Evolutionary conservation across 2,797 vertebrate species (phyloP).

Genomic region (Taenioides sp.): DNA sequence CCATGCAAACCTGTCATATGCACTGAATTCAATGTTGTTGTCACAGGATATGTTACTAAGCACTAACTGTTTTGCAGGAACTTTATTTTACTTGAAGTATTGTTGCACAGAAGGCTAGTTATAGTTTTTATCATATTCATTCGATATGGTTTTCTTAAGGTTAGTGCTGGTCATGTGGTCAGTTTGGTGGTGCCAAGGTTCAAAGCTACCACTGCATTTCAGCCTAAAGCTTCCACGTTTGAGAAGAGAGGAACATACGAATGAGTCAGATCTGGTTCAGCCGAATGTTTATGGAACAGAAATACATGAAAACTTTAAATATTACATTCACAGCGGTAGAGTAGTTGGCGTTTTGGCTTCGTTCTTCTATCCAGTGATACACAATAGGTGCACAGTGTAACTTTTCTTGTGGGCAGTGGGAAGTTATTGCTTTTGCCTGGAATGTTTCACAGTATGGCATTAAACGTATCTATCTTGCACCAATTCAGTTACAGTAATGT

Average conservation of each 20-base stretch:
- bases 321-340: too few relatives aligned
- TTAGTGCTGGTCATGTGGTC: slow-evolving; percentile 59
- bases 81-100: slow-evolving; percentile 77
- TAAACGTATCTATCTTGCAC: too few relatives aligned
- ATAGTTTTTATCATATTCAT: slow-evolving; percentile 53
- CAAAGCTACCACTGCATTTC: slow-evolving; percentile 49
- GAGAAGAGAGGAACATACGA: neutral
- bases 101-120: slow-evolving; percentile 65
- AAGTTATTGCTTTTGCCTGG: too few relatives aligned
- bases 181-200: slow-evolving; percentile 69
- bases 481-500: too few relatives aligned
- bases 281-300: neutral
- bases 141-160: slow-evolving; percentile 44
- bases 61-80: slow-evolving; percentile 69
- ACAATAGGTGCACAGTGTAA: too few relatives aligned
- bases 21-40: slow-evolving; percentile 37
- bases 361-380: too few relatives aligned
- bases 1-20: too few relatives aligned
- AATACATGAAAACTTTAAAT: neutral
- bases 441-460: too few relatives aligned
- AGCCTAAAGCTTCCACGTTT: slow-evolving; percentile 60
- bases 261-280: neutral
- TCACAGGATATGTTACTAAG: slow-evolving; percentile 59
- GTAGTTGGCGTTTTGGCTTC: too few relatives aligned
- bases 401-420: too few relatives aligned